These are phyloP conservation scores for Drosophila peninsularis DNA, from an alignment of 2,888 invertebrate species.

Conservation along the genomic window DNA sequence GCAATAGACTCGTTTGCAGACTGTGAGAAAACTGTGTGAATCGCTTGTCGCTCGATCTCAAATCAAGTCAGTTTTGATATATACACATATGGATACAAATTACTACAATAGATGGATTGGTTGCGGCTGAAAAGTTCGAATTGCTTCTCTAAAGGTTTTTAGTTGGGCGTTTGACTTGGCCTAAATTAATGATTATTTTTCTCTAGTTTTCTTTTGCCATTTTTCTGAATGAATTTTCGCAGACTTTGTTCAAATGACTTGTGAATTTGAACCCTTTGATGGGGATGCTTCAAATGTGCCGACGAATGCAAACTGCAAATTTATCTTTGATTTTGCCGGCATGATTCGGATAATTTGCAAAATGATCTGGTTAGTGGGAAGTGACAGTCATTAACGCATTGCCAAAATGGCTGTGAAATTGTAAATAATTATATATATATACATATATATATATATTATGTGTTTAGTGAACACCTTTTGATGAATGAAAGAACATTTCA, in stretches of 20 bases:
- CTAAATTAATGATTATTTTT: constrained; percentile 40
- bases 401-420: constrained; percentile 43
- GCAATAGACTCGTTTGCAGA: constrained; percentile 33
- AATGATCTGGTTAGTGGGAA: constrained; percentile 57
- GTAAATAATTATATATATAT: background rate
- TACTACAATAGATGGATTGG: constrained; percentile 29
- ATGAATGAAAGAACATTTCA: background rate
- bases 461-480: background rate
- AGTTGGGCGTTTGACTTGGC: constrained; percentile 20
- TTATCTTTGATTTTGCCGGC: constrained; percentile 64
- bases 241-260: constrained; percentile 64
- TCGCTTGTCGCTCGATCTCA: background rate
- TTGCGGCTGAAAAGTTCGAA: constrained; percentile 28
- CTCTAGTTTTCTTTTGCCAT: constrained; percentile 13
- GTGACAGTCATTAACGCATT: constrained; percentile 59
- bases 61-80: constrained; percentile 25
- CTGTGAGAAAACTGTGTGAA: constrained; percentile 62
- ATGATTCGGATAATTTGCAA: constrained; percentile 49
- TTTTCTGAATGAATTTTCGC: constrained; percentile 60
- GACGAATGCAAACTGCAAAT: constrained; percentile 46
- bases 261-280: constrained; percentile 67
- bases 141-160: constrained; percentile 1
- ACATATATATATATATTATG: background rate
- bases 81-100: constrained; percentile 2
- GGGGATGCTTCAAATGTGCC: constrained; percentile 37